These are phyloP conservation scores for Sesamia inferens DNA, from an alignment of 2,888 invertebrate genomes.

Conservation along the genomic window DNA sequence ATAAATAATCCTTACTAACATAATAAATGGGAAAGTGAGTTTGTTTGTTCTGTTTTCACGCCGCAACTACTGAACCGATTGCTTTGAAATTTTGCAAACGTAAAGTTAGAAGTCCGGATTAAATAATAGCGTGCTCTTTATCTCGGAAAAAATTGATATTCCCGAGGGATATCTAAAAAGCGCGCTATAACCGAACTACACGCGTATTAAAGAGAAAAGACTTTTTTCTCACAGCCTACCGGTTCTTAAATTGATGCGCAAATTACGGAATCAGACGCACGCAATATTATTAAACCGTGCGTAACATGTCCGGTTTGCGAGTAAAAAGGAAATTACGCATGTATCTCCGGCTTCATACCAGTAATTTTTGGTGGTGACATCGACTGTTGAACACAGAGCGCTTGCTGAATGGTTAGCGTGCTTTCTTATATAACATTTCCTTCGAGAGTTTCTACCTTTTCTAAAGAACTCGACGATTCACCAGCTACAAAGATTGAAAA, in stretches of 20 bases:
- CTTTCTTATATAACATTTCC: conserved; percentile 8
- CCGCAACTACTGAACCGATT: too few species aligned
- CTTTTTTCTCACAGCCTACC: conserved; percentile 15
- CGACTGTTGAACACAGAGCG: conserved; percentile 7
- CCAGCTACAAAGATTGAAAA: background rate
- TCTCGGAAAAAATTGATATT: too few species aligned
- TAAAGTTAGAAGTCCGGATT: too few species aligned
- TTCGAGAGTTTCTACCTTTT: conserved; percentile 9
- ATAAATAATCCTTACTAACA: too few species aligned
- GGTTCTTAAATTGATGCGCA: conserved; percentile 26
- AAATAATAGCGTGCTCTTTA: too few species aligned
- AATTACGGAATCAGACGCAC: conserved; percentile 29
- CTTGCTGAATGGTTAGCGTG: conserved; percentile 10
- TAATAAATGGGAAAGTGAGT: too few species aligned
- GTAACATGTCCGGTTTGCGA: conserved; percentile 16
- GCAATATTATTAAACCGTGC: conserved; percentile 35
- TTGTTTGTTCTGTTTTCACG: too few species aligned
- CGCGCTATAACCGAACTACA: too few species aligned
- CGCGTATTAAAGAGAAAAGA: background rate
- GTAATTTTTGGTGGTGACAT: conserved; percentile 20
- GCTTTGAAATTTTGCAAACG: too few species aligned
- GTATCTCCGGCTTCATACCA: background rate
- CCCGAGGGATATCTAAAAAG: too few species aligned
- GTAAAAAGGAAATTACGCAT: conserved; percentile 20
- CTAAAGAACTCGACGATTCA: background rate